Evolutionary conservation across 35 echinoderm and acorn worm species (phyloP), one percentile per base, ranked within the genome.

Genomic region (Ophiothrix spiculata): DNA sequence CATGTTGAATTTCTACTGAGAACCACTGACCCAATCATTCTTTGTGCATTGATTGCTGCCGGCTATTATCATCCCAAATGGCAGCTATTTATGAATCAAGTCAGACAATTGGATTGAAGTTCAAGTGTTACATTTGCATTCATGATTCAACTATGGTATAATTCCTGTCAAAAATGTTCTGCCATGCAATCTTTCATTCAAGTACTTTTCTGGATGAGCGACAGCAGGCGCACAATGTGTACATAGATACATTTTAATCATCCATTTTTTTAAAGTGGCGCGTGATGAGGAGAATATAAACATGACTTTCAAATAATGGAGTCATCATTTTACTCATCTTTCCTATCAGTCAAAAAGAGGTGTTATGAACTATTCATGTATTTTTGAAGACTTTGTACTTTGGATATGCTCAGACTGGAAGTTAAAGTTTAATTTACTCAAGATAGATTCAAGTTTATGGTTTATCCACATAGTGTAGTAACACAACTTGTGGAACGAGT

Each of bases 211-310:
- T 25, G 60, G 16, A 25, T 69, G 6, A 69, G 29, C 4, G 4
- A n/a, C 25, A 15, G 60, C 16, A 49, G 42, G 6, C 42, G 60
- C 8, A 2, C 60, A 12, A 69, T 69, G 60, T 69, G 60, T 69
- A 69, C 10, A 10, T 69, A 69, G 60, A 69, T 69, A 69, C 60
- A 69, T 69, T 6, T 69, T 69, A 69, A 69, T 69, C 60, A 69
- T 28, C 8, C 60, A 25, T 69, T 69, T 10, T 25, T n/a, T n/a
- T n/a, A 69, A 69, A 69, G 25, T 2, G 60, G 1, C 8, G 60
- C 8, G 29, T 15, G 60, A 28, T 25, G 60, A 69, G 60, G 3
- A 25, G 23, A 12, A 15, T 4, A n/a, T n/a, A n/a, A n/a, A n/a
- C n/a, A n/a, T n/a, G n/a, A n/a, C n/a, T n/a, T n/a, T n/a, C 60